Percentiles rank a stretch among this genome's conserved stretches.
Conservation (phyloP, 2,888 invertebrate genomes). For the Doris montereyensis region DNA sequence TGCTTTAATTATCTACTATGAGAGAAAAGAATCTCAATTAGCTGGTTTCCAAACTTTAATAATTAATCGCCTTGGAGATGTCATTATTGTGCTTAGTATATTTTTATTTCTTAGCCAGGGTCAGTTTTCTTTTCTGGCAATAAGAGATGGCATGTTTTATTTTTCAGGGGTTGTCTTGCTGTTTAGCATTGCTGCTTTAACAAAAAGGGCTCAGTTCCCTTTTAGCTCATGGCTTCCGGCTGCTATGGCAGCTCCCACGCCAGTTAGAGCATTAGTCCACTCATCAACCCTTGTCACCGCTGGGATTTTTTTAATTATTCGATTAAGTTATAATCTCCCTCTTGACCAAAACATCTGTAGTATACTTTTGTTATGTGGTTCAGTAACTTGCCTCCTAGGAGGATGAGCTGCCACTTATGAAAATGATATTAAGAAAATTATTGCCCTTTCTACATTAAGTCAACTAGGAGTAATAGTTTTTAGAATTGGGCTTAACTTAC, state of each 20-base stretch:
- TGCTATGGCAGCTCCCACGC: slow-evolving; percentile 85
- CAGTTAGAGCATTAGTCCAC: slow-evolving; percentile 84
- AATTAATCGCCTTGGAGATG: slow-evolving; percentile 84
- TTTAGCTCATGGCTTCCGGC: slow-evolving; percentile 85
- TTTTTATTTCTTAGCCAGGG: slow-evolving; percentile 52
- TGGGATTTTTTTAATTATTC: slow-evolving; percentile 83
- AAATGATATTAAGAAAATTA: slow-evolving; percentile 83
- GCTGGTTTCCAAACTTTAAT: slow-evolving; percentile 82
- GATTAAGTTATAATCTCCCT: slow-evolving; percentile 77
- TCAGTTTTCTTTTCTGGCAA: slow-evolving; percentile 58
- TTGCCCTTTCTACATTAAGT: slow-evolving; percentile 84
- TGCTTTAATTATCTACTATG: slow-evolving; percentile 83
- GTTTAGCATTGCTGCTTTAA: slow-evolving; percentile 77
- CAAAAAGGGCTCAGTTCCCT: slow-evolving; percentile 87
- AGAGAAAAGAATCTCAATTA: slow-evolving; percentile 80
- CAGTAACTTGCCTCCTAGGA: slow-evolving; percentile 67
- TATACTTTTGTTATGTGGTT: slow-evolving; percentile 76
- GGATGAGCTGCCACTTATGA: slow-evolving; percentile 71
- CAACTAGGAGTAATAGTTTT: slow-evolving; percentile 84
- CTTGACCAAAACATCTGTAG: slow-evolving; percentile 72
- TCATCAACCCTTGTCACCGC: slow-evolving; percentile 86
- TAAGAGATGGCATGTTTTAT: slow-evolving; percentile 73
- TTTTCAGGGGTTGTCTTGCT: slow-evolving; percentile 74
- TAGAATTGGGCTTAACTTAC: slow-evolving; percentile 77
- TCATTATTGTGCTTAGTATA: slow-evolving; percentile 79